A percentile compares a stretch with the other conserved stretches of the same genome.
Evolutionary conservation across 2,797 vertebrate species (phyloP).

Genomic region (Arnoldichthys spilopterus): DNA sequence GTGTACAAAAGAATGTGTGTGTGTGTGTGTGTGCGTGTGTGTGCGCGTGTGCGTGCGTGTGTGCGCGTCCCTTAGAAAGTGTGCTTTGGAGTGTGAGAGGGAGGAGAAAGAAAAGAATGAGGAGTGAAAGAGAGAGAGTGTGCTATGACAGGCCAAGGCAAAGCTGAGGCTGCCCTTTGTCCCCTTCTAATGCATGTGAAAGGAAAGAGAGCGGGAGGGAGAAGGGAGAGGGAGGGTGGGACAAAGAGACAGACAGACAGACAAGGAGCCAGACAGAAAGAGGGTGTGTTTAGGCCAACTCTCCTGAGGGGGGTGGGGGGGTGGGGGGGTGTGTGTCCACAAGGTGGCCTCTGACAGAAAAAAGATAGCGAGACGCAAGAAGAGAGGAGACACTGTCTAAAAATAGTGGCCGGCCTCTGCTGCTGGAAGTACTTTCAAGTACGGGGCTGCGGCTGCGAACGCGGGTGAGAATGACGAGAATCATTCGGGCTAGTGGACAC

Average conservation of each 20-base stretch:
- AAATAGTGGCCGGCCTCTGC: slow-evolving; percentile 2
- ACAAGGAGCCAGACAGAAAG: slow-evolving; percentile 26
- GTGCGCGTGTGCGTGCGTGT: not conserved
- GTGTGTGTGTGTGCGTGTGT: not conserved
- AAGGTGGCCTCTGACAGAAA: slow-evolving; percentile 35
- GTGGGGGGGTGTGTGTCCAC: too few relatives aligned
- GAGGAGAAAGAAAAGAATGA: slow-evolving; percentile 49
- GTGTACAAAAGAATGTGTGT: not conserved
- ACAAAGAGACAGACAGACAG: not conserved
- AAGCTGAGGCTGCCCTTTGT: slow-evolving; percentile 52
- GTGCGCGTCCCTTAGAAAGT: slow-evolving; percentile 11
- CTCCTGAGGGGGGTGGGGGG: slow-evolving; percentile 49
- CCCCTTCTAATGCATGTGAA: slow-evolving; percentile 49
- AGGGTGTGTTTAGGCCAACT: slow-evolving; percentile 15
- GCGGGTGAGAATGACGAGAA: not conserved
- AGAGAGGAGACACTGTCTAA: slow-evolving; percentile 21
- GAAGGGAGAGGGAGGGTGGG: slow-evolving; percentile 12
- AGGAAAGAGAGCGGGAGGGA: slow-evolving; percentile 4
- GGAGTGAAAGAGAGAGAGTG: slow-evolving; percentile 35
- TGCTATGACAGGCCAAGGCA: slow-evolving; percentile 48
- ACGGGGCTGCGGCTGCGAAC: too few relatives aligned
- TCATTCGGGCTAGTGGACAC: not conserved
- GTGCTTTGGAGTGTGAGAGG: slow-evolving; percentile 40
- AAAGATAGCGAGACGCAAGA: slow-evolving; percentile 34
- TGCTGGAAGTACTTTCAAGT: not conserved